Evolutionary conservation across 2,888 invertebrate species (phyloP).

Genomic region (Griposia aprilina): DNA sequence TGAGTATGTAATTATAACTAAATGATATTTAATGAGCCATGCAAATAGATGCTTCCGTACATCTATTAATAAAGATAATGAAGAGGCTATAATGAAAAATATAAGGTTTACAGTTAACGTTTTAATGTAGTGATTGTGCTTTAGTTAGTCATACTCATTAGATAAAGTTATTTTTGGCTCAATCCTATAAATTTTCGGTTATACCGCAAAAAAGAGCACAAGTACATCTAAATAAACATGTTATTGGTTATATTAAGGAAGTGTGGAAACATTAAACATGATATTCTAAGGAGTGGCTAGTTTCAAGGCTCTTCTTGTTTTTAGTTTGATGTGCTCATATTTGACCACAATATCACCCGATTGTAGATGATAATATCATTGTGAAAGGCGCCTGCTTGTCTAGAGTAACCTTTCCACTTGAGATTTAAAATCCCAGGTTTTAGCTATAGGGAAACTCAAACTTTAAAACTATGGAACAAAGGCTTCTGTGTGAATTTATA

Average conservation of each 20-base stretch:
- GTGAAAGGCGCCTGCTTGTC: too few species aligned
- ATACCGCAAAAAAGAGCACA: neutral
- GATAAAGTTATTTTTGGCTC: constrained; percentile 1
- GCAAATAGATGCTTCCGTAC: constrained; percentile 6
- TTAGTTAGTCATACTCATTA: neutral
- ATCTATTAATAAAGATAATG: neutral
- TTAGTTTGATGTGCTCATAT: neutral
- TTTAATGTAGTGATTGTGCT: constrained; percentile 13
- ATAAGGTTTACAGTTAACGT: constrained; percentile 6
- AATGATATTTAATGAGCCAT: neutral
- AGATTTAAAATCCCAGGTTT: neutral
- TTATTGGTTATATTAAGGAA: neutral
- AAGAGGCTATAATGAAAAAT: constrained; percentile 28
- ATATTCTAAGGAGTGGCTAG: neutral
- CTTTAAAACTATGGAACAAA: neutral
- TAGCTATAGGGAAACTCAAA: neutral
- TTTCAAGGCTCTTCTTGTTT: neutral
- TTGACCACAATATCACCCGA: constrained; percentile 2
- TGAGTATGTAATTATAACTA: constrained; percentile 1
- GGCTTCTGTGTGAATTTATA: constrained; percentile 17
- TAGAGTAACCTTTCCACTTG: neutral
- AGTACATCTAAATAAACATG: neutral
- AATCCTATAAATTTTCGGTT: too few species aligned
- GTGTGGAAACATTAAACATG: constrained; percentile 7
- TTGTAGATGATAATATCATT: neutral